Base-by-base conservation (phyloP, 2,888 invertebrate species). In the Nemoura dubitans region DNA sequence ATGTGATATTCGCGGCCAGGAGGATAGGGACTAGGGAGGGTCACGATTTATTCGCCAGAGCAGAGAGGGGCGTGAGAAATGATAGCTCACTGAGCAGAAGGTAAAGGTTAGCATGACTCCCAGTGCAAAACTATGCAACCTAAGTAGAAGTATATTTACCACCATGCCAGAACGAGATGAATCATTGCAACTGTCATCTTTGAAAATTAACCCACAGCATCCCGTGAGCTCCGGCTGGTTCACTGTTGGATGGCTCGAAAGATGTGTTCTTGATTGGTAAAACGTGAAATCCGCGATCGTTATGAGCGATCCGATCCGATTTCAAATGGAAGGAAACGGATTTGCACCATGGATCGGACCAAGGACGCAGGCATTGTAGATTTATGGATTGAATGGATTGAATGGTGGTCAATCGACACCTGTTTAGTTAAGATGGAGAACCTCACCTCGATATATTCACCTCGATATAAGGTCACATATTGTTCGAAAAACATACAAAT, bases 91-190 rank as follows among this genome's bases (percentile, higher is more conserved):
- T 16, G 78, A 27, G 78, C 59, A 59, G 78, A 78, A 78, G 78
- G 78, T 78, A 78, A 78, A 78, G 78, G 78, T 78, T 78, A 78
- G 78, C 78, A 78, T 78, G 78, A 78, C 78, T 78, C 78, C 78
- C 28, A 59, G 5, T 27, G 28, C 10, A 16, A 78, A 78, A 78
- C 78, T 78, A 26, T 78, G 78, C 78, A 78, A 78, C 28, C 26
- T 78, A 59, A 59, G 59, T 59, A 59, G 1, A 21, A 59, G 59
- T 59, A 21, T 59, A 21, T 21, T 59, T 59, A 59, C 59, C 36
- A 36, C 36, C 36, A 36, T 36, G 21, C 59, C 59, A 26, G 28
- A 14, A 1, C 26, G 0, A 14, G 78, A 78, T 78, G 78, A 78
- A 78, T 78, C 78, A 78, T 28, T 14, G 78, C 78, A 78, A 78